Base-by-base conservation (phyloP, 2,888 invertebrate genomes). In the Acrobasis suavella region DNA sequence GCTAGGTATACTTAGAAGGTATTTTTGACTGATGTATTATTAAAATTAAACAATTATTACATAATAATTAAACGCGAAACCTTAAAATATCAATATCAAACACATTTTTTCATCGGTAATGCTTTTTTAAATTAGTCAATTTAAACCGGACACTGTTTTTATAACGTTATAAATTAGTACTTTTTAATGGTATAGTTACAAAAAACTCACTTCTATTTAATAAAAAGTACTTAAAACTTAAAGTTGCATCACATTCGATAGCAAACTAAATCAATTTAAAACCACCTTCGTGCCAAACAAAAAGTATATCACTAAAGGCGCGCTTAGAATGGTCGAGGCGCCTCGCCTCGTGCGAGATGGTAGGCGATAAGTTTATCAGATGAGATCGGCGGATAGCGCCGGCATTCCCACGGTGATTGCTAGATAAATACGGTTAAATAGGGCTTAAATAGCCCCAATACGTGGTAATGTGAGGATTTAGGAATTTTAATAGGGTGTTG, bases 291-390 rank as follows among this genome's bases (percentile, higher is more conserved):
- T 56, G 10, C 46, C 8, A 22, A 56, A 42, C 42, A 56, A 22
- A 56, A 22, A 56, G 16, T 16, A 42, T 56, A 54, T 37, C 54
- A 54, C n/a, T 37, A 46, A 46, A 16, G 38, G 54, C 56, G 56
- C 42, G 32, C 52, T 32, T 56, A 17, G 56, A 56, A 42, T 12
- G 16, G 42, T 58, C 49, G 37, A 56, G 22, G 65, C 62, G 65
- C 71, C 69, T 65, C 66, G 73, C 74, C 81, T 81, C 83, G 83
- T 83, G 83, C 84, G 71, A 68, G 84, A 83, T 83, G 79, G 83
- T 76, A 81, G 73, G 69, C 70, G 83, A 83, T 83, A 82, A 66
- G 73, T 71, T 63, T 84, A 86, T 86, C 86, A 75, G 83, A 81
- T 84, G 76, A 77, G 84, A 85, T 86, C 70, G 80, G 72, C 75